Percentiles rank a stretch among this genome's conserved stretches.
These are phyloP conservation scores for Mallotus villosus DNA, from an alignment of 2,797 vertebrate genomes.

Conservation along the genomic window DNA sequence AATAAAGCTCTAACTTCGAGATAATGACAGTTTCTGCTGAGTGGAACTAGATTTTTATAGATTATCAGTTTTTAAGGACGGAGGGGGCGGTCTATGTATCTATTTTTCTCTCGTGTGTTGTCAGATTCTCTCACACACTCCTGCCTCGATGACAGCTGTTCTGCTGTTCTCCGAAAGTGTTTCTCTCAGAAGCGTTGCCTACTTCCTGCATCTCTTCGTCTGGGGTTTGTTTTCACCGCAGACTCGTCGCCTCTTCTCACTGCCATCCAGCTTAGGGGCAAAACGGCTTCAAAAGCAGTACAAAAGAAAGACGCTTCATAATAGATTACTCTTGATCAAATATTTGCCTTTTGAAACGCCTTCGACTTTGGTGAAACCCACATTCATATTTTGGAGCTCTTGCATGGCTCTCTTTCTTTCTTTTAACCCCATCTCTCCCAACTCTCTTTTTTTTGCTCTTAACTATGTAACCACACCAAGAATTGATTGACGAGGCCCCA, in stretches of 20 bases:
- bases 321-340: neutral
- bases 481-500: no score
- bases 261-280: neutral
- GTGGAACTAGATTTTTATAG: no score
- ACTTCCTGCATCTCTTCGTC: neutral
- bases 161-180: neutral
- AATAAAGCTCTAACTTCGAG: neutral
- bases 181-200: neutral
- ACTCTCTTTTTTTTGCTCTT: neutral
- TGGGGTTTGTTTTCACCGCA: neutral
- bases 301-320: neutral
- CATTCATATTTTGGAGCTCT: neutral
- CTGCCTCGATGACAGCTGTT: neutral
- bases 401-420: neutral
- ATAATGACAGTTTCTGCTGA: no score
- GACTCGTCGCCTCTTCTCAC: neutral
- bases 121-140: neutral
- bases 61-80: no score
- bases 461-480: no score
- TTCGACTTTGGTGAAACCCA: neutral
- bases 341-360: neutral
- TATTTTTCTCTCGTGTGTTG: neutral
- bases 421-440: neutral
- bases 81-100: neutral
- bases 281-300: neutral